phyloP scores from a whole-genome alignment of 2,888 invertebrate species.

The Branchipolynoe longqiensis region DNA sequence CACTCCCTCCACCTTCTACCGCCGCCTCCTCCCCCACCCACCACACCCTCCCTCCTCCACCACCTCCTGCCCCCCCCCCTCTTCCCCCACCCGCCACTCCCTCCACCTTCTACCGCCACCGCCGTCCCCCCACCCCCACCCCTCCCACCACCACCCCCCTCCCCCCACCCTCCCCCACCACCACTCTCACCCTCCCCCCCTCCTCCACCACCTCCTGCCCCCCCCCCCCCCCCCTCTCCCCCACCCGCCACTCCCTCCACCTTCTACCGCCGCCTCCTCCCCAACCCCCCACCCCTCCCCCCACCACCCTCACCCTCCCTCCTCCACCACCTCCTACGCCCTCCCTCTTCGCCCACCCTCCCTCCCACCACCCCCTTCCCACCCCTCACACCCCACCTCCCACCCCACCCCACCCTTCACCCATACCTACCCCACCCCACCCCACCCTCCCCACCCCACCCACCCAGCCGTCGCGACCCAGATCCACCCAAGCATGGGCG shows the following conservation, averaged over 20 bases:
- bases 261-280: neutral
- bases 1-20: neutral
- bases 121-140: neutral
- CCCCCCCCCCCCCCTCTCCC: neutral
- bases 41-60: neutral
- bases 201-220: neutral
- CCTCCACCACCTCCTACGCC: neutral
- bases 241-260: neutral
- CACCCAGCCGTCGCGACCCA: neutral
- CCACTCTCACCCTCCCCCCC: neutral
- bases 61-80: neutral
- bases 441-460: neutral
- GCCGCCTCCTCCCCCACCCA: neutral
- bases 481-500: constrained; percentile 33
- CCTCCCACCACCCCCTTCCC: neutral
- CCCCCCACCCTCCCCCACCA: neutral
- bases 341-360: neutral
- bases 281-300: neutral
- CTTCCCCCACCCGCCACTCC: neutral
- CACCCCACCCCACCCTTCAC: neutral
- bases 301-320: neutral
- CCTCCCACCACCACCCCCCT: neutral
- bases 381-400: neutral
- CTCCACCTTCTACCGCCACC: neutral
- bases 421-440: neutral